Evolutionary conservation across 2,888 invertebrate genomes (phyloP), one percentile per base, ranked within the genome.

Genomic region (Autographa gamma): DNA sequence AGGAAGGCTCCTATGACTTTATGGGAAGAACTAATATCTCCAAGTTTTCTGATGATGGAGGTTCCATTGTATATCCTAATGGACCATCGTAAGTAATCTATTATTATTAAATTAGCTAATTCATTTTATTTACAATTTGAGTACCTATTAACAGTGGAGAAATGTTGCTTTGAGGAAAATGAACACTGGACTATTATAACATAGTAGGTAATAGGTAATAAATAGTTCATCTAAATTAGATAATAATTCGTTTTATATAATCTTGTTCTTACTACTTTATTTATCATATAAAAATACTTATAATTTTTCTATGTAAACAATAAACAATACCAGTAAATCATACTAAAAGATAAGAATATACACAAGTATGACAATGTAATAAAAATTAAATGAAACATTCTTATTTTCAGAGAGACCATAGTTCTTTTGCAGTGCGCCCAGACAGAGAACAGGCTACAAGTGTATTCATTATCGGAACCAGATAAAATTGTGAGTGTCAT

Each of bases 361-460:
- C 8, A 19, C 19, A 8, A 1, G 0, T 43, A 48, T 5, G 9
- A 38, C 8, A 9, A 38, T 48, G 48, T 16, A 59, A 43, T 11
- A 41, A 48, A 34, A 8, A 25, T 58, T 59, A 32, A 6, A 52
- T 32, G n/a, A 31, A 65, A 2, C 16, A n/a, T 72, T 62, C 62
- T 83, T 82, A 66, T 63, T 83, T 91, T 43, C 85, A 91, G 92
- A 38, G 85, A 78, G 18, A 91, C 93, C 8, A 86, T 79, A 13
- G 93, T 96, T 52, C 81, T 86, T 59, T 86, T 96, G 31, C 60
- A 89, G 9, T 96, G 96, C 83, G 91, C 92, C 11, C 67, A 88
- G 54, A 84, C 84, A 32, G 92, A 91, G 4, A 86, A 89, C 61
- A 76, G 83, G 14, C 73, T 91, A 1, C 82, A 91, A 32, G 78